Evolutionary conservation across 2,797 vertebrate species (phyloP), one percentile per base, ranked within the genome.

Genomic region (Trematomus bernacchii): DNA sequence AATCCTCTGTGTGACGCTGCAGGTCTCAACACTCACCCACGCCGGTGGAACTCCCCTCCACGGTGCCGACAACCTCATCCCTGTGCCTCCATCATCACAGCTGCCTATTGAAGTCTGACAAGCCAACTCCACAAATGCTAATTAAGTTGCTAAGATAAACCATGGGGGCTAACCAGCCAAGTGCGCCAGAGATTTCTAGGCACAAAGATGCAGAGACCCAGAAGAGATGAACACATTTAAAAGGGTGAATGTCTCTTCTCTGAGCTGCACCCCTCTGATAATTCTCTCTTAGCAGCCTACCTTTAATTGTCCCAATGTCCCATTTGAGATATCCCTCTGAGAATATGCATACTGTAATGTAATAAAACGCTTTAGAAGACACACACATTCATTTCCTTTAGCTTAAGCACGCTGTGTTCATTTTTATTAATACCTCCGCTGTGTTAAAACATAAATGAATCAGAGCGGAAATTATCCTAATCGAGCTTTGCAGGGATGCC

Each of bases 111-210:
- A 83, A 72, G 67, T n/a, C 61, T 73, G 76, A 84, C 77, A 85
- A 73, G 60, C 73, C 54, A 65, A 63, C 64, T 86, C 81, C 65
- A 77, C 55, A 21, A 50, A 76, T 87, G 72, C 74, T 88, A 88
- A 93, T 92, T 88, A 80, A 86, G 85, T 70, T 88, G 80, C 74
- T 66, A 86, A 71, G 79, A 76, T 57, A 76, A 73, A 73, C 40
- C 47, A 75, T 15, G 21, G 59, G 72, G 80, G 75, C 62, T 79
- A 65, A 85, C 85, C 55, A 23, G 62, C 62, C 46, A 80, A 37
- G 79, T 23, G 40, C 68, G 71, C 62, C 47, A 66, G 66, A 67
- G 66, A 84, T 47, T 74, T 70, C 48, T 30, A n/a, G 40, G 33
- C 61, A 53, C 42, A 69, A 54, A 73, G 16, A 71, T 10, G 14